These are phyloP conservation scores for Odontothrips loti DNA, from an alignment of 2,888 invertebrate genomes.

Conservation along the genomic window DNA sequence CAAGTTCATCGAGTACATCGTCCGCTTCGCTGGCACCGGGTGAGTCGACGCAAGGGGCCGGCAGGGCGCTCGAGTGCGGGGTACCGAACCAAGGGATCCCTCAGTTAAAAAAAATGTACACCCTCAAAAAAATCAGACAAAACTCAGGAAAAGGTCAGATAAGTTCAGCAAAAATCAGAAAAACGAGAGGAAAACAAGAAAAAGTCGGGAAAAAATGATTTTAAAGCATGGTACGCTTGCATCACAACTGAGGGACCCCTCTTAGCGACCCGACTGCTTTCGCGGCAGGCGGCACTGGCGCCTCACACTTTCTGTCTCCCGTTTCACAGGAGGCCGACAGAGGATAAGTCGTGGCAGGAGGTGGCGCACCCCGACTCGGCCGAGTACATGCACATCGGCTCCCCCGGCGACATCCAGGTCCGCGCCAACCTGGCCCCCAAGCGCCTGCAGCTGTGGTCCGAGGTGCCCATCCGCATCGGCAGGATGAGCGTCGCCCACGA, in stretches of 20 bases:
- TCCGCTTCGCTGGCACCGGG: neutral
- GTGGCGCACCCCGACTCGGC: neutral
- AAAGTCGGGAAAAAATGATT: no score
- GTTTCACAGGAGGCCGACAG: neutral
- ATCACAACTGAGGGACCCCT: no score
- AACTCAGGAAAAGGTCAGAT: no score
- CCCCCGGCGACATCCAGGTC: constrained; percentile 6
- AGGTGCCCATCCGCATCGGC: neutral
- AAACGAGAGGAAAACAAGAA: no score
- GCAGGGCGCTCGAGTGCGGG: no score
- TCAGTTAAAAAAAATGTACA: no score
- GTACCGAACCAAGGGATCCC: no score
- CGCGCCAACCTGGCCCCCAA: neutral
- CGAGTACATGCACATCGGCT: constrained; percentile 25
- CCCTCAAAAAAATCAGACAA: no score
- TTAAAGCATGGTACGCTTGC: no score
- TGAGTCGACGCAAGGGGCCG: neutral
- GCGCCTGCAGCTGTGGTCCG: neutral
- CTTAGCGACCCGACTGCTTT: neutral
- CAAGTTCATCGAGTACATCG: neutral
- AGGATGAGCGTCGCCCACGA: neutral
- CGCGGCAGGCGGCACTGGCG: no score
- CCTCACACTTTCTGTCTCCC: neutral
- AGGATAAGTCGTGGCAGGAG: neutral
- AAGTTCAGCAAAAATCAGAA: no score